Conservation (phyloP, 1,140 invertebrate genomes). For the Heliconius hermathena region DNA sequence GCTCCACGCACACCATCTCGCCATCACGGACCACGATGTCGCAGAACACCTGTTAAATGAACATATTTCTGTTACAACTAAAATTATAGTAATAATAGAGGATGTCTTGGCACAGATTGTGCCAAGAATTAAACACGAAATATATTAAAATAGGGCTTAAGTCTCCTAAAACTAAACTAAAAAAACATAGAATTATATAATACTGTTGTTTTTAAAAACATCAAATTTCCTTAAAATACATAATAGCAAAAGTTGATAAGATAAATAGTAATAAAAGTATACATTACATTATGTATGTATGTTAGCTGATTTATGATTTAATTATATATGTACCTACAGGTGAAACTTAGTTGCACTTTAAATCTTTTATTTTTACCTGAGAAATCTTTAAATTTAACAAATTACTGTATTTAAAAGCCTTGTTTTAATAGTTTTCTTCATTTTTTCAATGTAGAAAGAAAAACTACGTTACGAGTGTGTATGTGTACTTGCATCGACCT, state of each 20-base stretch:
- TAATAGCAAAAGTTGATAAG: background rate
- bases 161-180: too few relatives aligned
- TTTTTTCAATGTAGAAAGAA: too few relatives aligned
- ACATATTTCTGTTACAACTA: background rate
- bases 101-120: too few relatives aligned
- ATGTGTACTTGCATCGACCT: too few relatives aligned
- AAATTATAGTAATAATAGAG: background rate
- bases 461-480: too few relatives aligned
- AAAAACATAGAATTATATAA: background rate
- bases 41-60: constrained; percentile 88
- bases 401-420: too few relatives aligned
- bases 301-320: background rate
- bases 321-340: background rate
- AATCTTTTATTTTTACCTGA: too few relatives aligned
- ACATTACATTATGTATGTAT: background rate
- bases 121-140: too few relatives aligned
- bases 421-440: too few relatives aligned
- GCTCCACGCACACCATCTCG: constrained; percentile 99
- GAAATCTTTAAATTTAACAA: too few relatives aligned
- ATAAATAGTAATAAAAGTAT: background rate
- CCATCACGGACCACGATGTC: constrained; percentile 98
- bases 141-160: too few relatives aligned
- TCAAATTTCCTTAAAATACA: background rate
- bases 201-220: background rate
- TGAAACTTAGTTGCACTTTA: background rate